A percentile compares a stretch with the other conserved stretches of the same genome.
Conservation (phyloP, 2,113 vertebrate species). For the Tupaia tana region DNA sequence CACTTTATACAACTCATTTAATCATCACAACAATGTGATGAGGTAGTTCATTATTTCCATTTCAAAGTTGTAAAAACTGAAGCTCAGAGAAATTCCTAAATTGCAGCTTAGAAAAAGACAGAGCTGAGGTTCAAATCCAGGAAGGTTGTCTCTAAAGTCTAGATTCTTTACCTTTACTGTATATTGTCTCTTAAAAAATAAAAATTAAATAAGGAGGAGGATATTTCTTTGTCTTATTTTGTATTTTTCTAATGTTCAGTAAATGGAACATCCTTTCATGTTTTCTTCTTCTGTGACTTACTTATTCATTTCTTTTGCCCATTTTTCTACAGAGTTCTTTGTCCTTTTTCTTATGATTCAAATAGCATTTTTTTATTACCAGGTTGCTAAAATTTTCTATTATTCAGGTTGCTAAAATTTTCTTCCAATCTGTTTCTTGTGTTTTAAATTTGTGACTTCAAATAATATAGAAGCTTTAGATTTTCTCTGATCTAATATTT, state of each 20-base stretch:
- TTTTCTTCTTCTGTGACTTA: conserved; percentile 11
- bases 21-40: background rate
- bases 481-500: background rate
- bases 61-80: conserved; percentile 27
- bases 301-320: background rate
- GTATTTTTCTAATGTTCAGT: background rate
- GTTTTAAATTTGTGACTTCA: conserved; percentile 18
- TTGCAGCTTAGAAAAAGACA: background rate
- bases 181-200: background rate
- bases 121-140: background rate
- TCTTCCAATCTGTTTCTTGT: background rate
- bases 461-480: background rate
- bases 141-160: background rate
- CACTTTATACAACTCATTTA: background rate
- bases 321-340: background rate
- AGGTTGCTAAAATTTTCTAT: background rate
- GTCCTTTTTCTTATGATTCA: background rate
- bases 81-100: background rate
- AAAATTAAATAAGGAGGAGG: background rate
- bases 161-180: background rate
- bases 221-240: conserved; percentile 13
- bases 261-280: background rate
- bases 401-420: background rate
- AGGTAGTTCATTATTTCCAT: background rate
- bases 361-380: background rate